A percentile compares a stretch with the other conserved stretches of the same genome.
These are phyloP conservation scores for Drosophila persimilis DNA, from an alignment of 1,140 invertebrate species.

Conservation along the genomic window DNA sequence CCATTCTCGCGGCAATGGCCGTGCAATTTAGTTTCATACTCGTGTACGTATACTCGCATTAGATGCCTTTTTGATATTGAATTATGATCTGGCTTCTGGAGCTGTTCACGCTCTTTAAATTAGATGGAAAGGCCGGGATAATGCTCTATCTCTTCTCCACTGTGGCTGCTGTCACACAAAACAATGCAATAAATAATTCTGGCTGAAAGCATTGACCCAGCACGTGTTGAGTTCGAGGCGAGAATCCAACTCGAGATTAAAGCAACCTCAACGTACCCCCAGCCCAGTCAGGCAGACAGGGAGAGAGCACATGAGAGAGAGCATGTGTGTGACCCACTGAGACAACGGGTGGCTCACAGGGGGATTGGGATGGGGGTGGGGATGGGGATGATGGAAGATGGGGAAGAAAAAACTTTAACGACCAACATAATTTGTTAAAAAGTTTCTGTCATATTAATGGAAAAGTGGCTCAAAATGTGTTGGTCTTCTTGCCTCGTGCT, in stretches of 20 bases:
- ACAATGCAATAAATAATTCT: slow-evolving; percentile 59
- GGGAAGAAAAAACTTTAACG: slow-evolving; percentile 48
- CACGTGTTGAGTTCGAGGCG: slow-evolving; percentile 43
- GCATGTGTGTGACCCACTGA: slow-evolving; percentile 43
- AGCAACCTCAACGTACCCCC: slow-evolving; percentile 8
- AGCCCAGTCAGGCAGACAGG: too few relatives aligned
- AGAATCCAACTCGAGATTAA: slow-evolving; percentile 25
- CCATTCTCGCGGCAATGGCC: slow-evolving; percentile 50
- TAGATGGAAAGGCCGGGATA: slow-evolving; percentile 44
- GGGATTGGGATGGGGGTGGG: too few relatives aligned
- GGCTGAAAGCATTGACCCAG: slow-evolving; percentile 56
- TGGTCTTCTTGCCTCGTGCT: slow-evolving; percentile 3
- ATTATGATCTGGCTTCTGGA: slow-evolving; percentile 63
- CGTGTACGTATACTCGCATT: slow-evolving; percentile 6
- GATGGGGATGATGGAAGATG: too few relatives aligned
- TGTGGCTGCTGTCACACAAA: slow-evolving; percentile 32
- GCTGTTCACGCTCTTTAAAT: slow-evolving; percentile 67
- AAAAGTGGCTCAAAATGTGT: slow-evolving; percentile 66
- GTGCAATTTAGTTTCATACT: slow-evolving; percentile 71
- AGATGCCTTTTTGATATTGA: slow-evolving; percentile 75
- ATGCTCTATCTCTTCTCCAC: slow-evolving; percentile 10
- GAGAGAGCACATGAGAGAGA: not conserved
- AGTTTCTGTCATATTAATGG: slow-evolving; percentile 76
- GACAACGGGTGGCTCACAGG: not conserved
- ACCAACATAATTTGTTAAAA: slow-evolving; percentile 74